Conservation (phyloP, 2,888 invertebrate genomes). For the Reticulitermes lucifugus region DNA sequence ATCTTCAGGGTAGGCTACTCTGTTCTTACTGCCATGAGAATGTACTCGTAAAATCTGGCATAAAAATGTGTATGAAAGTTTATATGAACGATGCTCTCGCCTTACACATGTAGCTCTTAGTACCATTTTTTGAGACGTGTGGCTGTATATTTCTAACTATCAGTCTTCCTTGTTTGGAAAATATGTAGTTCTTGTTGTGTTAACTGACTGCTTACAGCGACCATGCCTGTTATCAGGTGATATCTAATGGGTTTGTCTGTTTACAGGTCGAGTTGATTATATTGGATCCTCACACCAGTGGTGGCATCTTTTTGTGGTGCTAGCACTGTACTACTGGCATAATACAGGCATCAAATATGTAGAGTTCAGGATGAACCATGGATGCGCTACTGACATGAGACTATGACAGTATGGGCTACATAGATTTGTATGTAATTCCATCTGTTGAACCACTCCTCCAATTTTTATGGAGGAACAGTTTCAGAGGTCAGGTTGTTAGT, state of each 20-base stretch:
- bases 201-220: no score
- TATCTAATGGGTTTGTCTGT: background rate
- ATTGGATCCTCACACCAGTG: constrained; percentile 96
- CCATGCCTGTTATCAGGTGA: no score
- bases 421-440: background rate
- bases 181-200: no score
- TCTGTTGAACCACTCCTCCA: background rate
- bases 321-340: constrained; percentile 95
- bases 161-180: no score
- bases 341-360: constrained; percentile 86
- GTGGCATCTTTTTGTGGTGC: constrained; percentile 94
- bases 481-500: background rate
- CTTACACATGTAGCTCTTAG: no score
- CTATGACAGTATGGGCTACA: constrained; percentile 51
- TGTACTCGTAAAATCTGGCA: no score
- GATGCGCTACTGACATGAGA: constrained; percentile 66
- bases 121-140: no score
- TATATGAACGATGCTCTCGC: no score
- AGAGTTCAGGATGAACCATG: constrained; percentile 83
- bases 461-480: background rate
- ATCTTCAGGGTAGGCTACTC: no score
- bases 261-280: constrained; percentile 83
- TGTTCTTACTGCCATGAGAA: no score
- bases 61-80: no score
- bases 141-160: no score